A percentile compares a stretch with the other conserved stretches of the same genome.
Conservation (phyloP, 2,888 invertebrate species). For the Agriotes lineatus region DNA sequence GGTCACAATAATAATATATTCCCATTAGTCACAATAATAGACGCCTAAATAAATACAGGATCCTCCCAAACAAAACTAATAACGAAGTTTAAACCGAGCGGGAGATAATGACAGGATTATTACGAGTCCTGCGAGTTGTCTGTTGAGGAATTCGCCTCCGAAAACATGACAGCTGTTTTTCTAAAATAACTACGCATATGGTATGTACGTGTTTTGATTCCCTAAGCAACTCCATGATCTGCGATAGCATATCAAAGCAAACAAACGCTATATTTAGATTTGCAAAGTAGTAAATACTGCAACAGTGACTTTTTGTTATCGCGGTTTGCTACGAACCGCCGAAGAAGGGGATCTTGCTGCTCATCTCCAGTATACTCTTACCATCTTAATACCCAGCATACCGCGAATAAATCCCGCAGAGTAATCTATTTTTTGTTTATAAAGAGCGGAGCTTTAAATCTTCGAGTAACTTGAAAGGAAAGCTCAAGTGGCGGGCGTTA, state of each 20-base stretch:
- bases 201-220: slow-evolving; percentile 9
- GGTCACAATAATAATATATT: slow-evolving; percentile 34
- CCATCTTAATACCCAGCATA: neutral
- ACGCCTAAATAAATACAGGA: slow-evolving; percentile 40
- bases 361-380: neutral
- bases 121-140: neutral
- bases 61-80: slow-evolving; percentile 41
- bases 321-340: neutral
- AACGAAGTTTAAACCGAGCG: slow-evolving; percentile 41
- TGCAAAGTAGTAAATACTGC: slow-evolving; percentile 1
- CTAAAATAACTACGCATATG: slow-evolving; percentile 14
- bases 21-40: slow-evolving; percentile 46
- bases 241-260: slow-evolving; percentile 9
- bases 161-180: neutral
- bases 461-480: neutral
- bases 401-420: neutral
- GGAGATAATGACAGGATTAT: slow-evolving; percentile 4
- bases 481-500: slow-evolving; percentile 1
- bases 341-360: neutral
- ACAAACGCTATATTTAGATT: neutral
- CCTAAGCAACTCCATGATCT: neutral
- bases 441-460: slow-evolving; percentile 2
- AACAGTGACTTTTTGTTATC: slow-evolving; percentile 8
- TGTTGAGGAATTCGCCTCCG: neutral
- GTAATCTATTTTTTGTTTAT: slow-evolving; percentile 1